Evolutionary conservation across 2,888 invertebrate species (phyloP), one percentile per base, ranked within the genome.

Genomic region (Alentia gelatinosa): DNA sequence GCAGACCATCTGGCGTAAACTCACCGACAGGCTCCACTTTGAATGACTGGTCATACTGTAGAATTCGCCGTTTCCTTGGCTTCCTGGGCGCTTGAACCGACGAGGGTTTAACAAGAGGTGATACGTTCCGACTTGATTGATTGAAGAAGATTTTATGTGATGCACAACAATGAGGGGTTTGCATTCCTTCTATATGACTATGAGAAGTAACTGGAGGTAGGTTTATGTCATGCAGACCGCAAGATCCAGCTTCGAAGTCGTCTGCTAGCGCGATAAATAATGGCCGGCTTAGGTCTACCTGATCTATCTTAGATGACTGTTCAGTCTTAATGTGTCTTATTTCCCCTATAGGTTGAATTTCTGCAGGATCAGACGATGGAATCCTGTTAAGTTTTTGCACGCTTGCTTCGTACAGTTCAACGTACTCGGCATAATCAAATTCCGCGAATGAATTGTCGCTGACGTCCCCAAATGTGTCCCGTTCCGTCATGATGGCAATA

Each of bases 201-300:
- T 56, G 56, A 56, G 9, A 56, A 3, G 56, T 3, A 12, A 19
- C n/a, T 56, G 56, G n/a, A 56, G 19, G 19, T n/a, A 56, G 9
- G 19, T n/a, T 42, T 7, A 42, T n/a, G n/a, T n/a, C n/a, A n/a
- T n/a, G 47, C 9, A 15, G 47, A 42, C 47, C 9, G 74, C 33
- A 5, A 33, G 63, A 35, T 74, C 39, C 39, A 37, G 5, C 15
- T 35, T 19, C 79, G 37, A 37, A 23, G 79, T 79, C 79, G 79
- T 79, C 79, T 79, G 79, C 79, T 79, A 79, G 26, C 79, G 79
- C 19, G 79, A 79, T 39, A 12, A 79, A 35, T 35, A 79, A 79
- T 79, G 79, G 79, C 79, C 79, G 79, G 19, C 4, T 12, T 19
- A n/a, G 12, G n/a, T n/a, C 47, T 47, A 47, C 47, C 19, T 47